Base-by-base conservation (phyloP, 2,888 invertebrate species). In the Poecilus cupreus region DNA sequence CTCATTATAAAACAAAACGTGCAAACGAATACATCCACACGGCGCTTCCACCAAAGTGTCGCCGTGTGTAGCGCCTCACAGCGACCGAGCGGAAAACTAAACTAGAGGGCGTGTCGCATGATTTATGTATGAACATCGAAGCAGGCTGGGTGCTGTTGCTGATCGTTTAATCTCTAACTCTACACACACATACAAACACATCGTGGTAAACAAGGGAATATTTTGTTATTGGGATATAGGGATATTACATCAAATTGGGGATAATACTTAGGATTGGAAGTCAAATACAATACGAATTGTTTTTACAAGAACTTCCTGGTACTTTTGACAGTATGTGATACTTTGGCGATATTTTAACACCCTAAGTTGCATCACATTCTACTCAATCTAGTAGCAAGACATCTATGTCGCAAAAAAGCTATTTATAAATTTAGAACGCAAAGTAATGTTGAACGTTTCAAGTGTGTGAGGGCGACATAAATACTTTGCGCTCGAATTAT, bases 41-140 rank as follows among this genome's bases (percentile, higher is more conserved):
- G 13, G 3, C 46, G 46, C 8, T n/a, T 4, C 13, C 46, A 8
- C n/a, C 8, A 57, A 11, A 57, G 57, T 57, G 57, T 22, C 24
- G 57, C 64, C 24, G 16, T 11, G 5, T 6, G 20, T 11, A 11
- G 57, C 20, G 26, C 22, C 26, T 24, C 11, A 57, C 57, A 20
- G 20, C 46, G 72, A 46, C 72, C 22, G n/a, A 46, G 43, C 24
- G 20, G 22, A 18, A 16, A 39, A 72, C 46, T 72, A 72, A 72
- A 43, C 72, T 72, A 72, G 46, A 43, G 46, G 72, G 72, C 72
- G 72, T 72, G 72, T 46, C 72, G 46, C 72, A 72, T 72, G 72
- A 72, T 72, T 72, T 72, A 72, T 72, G 72, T 72, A 72, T 72
- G 72, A 72, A 72, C 72, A 72, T 72, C 46, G 72, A 72, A 72